phyloP scores from a whole-genome alignment of 2,888 invertebrate species.

The Parelbella ahira region DNA sequence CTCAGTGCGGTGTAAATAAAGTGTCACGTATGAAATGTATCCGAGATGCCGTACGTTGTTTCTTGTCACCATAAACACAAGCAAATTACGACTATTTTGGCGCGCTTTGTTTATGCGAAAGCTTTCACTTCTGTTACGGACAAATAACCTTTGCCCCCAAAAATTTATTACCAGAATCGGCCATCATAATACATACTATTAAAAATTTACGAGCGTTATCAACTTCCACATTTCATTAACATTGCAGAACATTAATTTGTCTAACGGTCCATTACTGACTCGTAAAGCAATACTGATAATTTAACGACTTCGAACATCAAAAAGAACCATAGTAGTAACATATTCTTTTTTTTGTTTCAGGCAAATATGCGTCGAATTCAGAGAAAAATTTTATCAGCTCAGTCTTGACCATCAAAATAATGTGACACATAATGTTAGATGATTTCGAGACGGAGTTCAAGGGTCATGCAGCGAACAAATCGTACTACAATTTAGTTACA shows the following conservation, averaged over 20 bases:
- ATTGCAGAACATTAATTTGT: conserved; percentile 23
- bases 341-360: conserved; percentile 27
- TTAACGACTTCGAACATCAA: conserved; percentile 13
- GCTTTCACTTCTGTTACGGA: conserved; percentile 27
- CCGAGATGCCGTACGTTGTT: conserved; percentile 18
- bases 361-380: conserved; percentile 7
- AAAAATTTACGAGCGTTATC: conserved; percentile 22
- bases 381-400: no score
- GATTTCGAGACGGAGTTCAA: conserved; percentile 37
- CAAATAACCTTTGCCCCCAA: conserved; percentile 21
- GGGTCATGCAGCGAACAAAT: conserved; percentile 40
- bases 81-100: conserved; percentile 31
- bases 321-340: not conserved
- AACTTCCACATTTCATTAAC: conserved; percentile 19
- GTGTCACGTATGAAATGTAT: conserved; percentile 27
- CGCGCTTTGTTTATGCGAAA: conserved; percentile 29
- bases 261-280: conserved; percentile 16
- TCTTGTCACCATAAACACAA: conserved; percentile 30
- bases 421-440: conserved; percentile 49
- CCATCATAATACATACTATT: conserved; percentile 25
- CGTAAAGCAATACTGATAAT: conserved; percentile 22
- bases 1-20: conserved; percentile 25
- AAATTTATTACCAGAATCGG: conserved; percentile 24
- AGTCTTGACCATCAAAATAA: no score
- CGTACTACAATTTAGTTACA: conserved; percentile 32